Percentiles rank a stretch among this genome's conserved stretches.
These are phyloP conservation scores for Lithophane ornitopus DNA, from an alignment of 2,888 invertebrate genomes.

Conservation along the genomic window DNA sequence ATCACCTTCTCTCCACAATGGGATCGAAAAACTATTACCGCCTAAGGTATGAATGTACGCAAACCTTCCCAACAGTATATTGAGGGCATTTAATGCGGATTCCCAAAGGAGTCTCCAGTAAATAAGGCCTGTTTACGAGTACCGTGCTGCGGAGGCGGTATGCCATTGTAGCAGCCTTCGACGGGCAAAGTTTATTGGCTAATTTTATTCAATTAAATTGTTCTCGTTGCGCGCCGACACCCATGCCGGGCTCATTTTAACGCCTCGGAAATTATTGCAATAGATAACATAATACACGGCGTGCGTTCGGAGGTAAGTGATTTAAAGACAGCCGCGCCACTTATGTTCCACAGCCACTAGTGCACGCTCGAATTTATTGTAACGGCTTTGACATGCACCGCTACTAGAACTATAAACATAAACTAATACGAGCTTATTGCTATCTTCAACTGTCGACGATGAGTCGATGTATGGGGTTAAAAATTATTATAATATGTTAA, in stretches of 20 bases:
- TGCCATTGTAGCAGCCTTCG: conserved; percentile 88
- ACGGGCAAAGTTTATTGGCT: conserved; percentile 88
- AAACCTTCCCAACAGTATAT: conserved; percentile 78
- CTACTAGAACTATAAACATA: conserved; percentile 75
- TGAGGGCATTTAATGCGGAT: conserved; percentile 84
- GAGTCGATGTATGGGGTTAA: conserved; percentile 80
- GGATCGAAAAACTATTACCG: conserved; percentile 75
- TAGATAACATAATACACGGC: conserved; percentile 81
- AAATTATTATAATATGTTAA: conserved; percentile 85
- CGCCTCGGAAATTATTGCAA: conserved; percentile 86
- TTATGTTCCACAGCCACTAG: conserved; percentile 67
- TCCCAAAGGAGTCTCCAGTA: conserved; percentile 82
- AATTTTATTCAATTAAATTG: conserved; percentile 90
- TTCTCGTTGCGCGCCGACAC: conserved; percentile 80
- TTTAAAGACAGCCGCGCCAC: conserved; percentile 73
- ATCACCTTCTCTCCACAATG: conserved; percentile 73
- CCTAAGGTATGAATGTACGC: conserved; percentile 76
- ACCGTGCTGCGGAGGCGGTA: conserved; percentile 79
- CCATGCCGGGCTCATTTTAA: conserved; percentile 79
- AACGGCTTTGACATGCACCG: conserved; percentile 71
- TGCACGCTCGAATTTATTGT: conserved; percentile 71
- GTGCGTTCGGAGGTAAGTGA: conserved; percentile 73
- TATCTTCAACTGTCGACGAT: conserved; percentile 70
- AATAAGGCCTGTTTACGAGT: conserved; percentile 86
- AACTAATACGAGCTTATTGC: conserved; percentile 74